These are phyloP conservation scores for Nomada flava DNA, from an alignment of 2,888 invertebrate species.

Conservation along the genomic window DNA sequence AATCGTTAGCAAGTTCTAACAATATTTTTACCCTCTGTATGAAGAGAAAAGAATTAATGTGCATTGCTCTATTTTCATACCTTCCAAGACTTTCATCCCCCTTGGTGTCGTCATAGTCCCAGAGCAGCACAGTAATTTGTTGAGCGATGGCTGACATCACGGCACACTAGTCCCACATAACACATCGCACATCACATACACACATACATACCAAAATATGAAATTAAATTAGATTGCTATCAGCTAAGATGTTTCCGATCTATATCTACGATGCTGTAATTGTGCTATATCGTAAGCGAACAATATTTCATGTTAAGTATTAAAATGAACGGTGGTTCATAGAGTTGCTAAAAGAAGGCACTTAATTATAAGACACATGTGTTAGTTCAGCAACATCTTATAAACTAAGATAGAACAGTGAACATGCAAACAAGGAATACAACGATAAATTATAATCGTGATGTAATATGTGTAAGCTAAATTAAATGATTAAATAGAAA, in stretches of 20 bases:
- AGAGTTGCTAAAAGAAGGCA: conserved; percentile 8
- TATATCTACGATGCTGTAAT: conserved; percentile 9
- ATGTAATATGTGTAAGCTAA: conserved; percentile 6
- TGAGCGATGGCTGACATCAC: conserved; percentile 88
- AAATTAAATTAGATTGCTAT: conserved; percentile 61
- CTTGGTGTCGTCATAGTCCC: conserved; percentile 94
- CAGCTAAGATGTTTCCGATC: conserved; percentile 57
- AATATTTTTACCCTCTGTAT: conserved; percentile 19
- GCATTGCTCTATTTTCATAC: conserved; percentile 85
- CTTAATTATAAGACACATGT: conserved; percentile 2
- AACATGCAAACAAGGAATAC: conserved; percentile 10
- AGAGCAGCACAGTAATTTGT: conserved; percentile 90
- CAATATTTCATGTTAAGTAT: not conserved
- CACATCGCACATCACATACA: conserved; percentile 82
- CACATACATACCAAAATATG: conserved; percentile 71
- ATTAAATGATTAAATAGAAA: conserved; percentile 5
- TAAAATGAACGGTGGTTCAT: not conserved
- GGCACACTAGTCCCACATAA: conserved; percentile 83
- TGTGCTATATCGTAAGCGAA: conserved; percentile 1
- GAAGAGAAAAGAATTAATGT: conserved; percentile 27
- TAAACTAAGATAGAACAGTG: conserved; percentile 16
- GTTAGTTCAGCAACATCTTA: conserved; percentile 59
- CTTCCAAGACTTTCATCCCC: conserved; percentile 95
- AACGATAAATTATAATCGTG: conserved; percentile 10
- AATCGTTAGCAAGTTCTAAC: not conserved